Base-by-base conservation (phyloP, 2,113 vertebrate genomes). In the Chaetorhynchus papuensis region DNA sequence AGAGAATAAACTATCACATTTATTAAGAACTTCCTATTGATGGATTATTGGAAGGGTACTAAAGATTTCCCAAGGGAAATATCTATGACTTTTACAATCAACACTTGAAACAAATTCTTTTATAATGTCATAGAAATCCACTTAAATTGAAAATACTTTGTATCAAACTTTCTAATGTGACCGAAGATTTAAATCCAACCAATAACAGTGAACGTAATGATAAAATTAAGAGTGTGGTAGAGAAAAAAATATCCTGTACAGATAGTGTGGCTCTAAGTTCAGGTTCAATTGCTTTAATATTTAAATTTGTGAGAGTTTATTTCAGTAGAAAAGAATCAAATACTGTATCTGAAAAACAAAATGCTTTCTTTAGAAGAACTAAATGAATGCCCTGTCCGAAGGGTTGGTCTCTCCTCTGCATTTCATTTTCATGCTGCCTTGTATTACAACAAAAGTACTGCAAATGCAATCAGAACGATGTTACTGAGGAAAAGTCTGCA, bases 21-120 rank as follows among this genome's bases (percentile, higher is more conserved):
- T 97, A 92, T 77, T 96, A 97, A 97, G 95, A 98, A 89, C 71
- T 96, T 96, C 64, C 57, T 89, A 98, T 92, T 95, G 94, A 95
- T 83, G 87, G 92, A 77, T 95, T 97, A 98, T 97, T 98, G 92
- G 78, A 97, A 98, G 65, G 66, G 87, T 87, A 92, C 77, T 93
- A 89, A 96, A 77, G 93, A 91, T 95, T 96, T 97, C 96, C 87
- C 96, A 83, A 85, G 91, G 81, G 93, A 96, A 96, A 96, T 87
- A 86, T 85, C 92, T 52, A 30, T 92, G 94, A 91, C 70, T 97
- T 97, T 96, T 81, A 87, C 59, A 97, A 83, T 90, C 95, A 95
- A 95, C 96, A 94, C 28, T 94, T 94, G n/a, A 30, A 90, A 57
- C 50, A 96, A 95, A n/a, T 49, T 92, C 47, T 44, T 94, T 63